Percentiles rank a stretch among this genome's conserved stretches.
Evolutionary conservation across 2,113 vertebrate species (phyloP).

Genomic region (Leptocoma aspasia): DNA sequence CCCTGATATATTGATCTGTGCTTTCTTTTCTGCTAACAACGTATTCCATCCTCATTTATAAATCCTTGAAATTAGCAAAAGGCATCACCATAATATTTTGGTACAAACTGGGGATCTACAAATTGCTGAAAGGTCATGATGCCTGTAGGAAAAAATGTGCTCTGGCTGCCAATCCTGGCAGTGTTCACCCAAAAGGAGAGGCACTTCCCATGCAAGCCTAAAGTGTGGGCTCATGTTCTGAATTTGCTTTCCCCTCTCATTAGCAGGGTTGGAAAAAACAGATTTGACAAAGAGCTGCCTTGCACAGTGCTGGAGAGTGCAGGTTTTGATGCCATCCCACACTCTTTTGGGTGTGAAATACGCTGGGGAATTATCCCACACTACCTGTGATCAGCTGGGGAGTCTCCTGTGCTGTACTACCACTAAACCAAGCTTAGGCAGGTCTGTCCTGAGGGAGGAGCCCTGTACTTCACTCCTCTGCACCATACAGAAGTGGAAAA

Average conservation of each 20-base stretch:
- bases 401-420: background rate
- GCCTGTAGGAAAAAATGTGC: background rate
- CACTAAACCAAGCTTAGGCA: background rate
- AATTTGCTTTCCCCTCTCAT: background rate
- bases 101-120: background rate
- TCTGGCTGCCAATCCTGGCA: background rate
- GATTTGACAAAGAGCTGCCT: background rate
- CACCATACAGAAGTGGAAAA: background rate
- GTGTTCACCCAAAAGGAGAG: background rate
- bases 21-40: constrained; percentile 43
- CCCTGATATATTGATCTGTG: constrained; percentile 12
- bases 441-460: background rate
- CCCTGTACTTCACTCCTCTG: background rate
- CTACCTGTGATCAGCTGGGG: background rate
- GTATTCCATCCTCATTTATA: background rate
- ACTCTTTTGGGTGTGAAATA: background rate
- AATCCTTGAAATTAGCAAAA: constrained; percentile 21
- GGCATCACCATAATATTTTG: background rate
- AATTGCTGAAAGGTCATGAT: background rate
- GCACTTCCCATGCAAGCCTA: background rate
- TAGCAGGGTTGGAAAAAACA: background rate
- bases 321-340: background rate
- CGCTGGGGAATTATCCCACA: background rate
- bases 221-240: background rate
- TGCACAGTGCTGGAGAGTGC: background rate